phyloP scores from a whole-genome alignment of 2,888 invertebrate genomes.

The Athrips mouffetella region DNA sequence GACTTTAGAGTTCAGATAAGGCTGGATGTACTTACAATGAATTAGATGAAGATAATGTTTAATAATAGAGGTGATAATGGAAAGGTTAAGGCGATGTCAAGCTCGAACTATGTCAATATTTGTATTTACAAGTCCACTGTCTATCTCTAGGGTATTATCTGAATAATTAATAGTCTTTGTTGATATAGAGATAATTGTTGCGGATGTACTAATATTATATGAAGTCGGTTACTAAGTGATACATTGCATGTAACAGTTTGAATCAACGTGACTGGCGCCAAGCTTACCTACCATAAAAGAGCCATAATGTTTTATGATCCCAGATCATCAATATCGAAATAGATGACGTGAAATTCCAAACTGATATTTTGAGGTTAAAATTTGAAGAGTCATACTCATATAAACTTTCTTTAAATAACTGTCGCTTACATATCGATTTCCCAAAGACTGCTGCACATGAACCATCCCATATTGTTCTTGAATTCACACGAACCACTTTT shows the following conservation, averaged over 20 bases:
- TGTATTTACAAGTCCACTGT: constrained; percentile 29
- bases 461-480: background rate
- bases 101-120: constrained; percentile 70
- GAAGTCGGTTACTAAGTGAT: constrained; percentile 38
- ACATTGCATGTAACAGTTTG: too few relatives aligned
- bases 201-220: constrained; percentile 29
- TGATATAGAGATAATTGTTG: constrained; percentile 47
- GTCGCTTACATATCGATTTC: too few relatives aligned
- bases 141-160: constrained; percentile 21
- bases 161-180: constrained; percentile 42
- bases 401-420: too few relatives aligned
- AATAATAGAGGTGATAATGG: constrained; percentile 58
- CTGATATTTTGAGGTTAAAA: too few relatives aligned
- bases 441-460: too few relatives aligned
- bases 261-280: too few relatives aligned
- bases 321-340: too few relatives aligned
- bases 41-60: constrained; percentile 47
- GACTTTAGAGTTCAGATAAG: background rate
- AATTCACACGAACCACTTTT: constrained; percentile 8
- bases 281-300: too few relatives aligned
- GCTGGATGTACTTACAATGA: constrained; percentile 37
- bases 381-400: too few relatives aligned
- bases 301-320: too few relatives aligned
- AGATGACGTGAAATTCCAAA: too few relatives aligned
- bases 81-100: constrained; percentile 70